These are phyloP conservation scores for Pemphigus obesinymphae DNA, from an alignment of 1,140 invertebrate genomes.

Conservation along the genomic window DNA sequence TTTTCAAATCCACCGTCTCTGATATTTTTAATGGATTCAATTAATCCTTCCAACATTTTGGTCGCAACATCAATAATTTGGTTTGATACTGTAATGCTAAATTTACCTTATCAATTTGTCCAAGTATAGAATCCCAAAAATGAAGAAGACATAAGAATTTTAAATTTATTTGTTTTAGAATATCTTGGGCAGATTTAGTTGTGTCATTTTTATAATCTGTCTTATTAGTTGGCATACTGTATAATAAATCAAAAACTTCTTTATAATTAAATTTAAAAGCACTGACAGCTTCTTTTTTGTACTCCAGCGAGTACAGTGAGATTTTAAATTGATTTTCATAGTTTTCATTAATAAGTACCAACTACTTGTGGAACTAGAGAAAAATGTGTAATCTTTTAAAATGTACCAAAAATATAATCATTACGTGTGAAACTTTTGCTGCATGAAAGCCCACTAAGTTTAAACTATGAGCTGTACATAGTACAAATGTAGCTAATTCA, in stretches of 20 bases:
- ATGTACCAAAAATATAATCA: constrained; percentile 45
- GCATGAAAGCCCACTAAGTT: constrained; percentile 48
- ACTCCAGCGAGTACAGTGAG: constrained; percentile 42
- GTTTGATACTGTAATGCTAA: constrained; percentile 2
- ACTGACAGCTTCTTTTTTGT: background rate
- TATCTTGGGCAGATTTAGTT: background rate
- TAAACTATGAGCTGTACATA: constrained; percentile 49
- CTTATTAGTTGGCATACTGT: background rate
- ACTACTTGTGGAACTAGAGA: constrained; percentile 45
- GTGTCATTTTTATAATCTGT: constrained; percentile 4
- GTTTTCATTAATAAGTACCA: constrained; percentile 42
- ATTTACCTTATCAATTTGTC: background rate
- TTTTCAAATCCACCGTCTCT: background rate
- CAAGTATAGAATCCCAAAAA: constrained; percentile 15
- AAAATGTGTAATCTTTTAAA: constrained; percentile 46
- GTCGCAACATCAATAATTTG: background rate
- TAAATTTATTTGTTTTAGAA: background rate
- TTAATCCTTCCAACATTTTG: background rate
- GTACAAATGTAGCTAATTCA: constrained; percentile 45
- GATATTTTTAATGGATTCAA: constrained; percentile 10
- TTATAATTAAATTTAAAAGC: constrained; percentile 12
- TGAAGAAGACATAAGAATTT: background rate
- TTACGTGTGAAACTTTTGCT: constrained; percentile 47
- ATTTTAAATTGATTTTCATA: background rate
- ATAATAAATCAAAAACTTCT: background rate